phyloP scores from a whole-genome alignment of 1,140 invertebrate genomes.

The Gryon sp. region DNA sequence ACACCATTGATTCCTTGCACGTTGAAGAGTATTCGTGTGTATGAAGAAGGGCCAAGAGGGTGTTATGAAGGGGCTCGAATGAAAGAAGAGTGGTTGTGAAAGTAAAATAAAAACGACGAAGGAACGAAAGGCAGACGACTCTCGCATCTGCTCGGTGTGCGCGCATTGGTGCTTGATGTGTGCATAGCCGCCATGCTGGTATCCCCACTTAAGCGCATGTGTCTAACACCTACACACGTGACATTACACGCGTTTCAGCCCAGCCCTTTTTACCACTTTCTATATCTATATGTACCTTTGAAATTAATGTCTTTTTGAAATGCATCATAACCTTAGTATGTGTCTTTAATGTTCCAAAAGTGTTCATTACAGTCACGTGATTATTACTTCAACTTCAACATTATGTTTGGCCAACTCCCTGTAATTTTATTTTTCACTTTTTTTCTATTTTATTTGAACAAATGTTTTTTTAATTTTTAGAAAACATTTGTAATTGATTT shows the following conservation, averaged over 20 bases:
- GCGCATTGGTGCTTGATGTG: slow-evolving; percentile 76
- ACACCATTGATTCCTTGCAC: slow-evolving; percentile 37
- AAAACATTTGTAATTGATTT: no score
- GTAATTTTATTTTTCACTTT: no score
- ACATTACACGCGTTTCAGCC: slow-evolving; percentile 49
- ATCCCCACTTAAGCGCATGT: slow-evolving; percentile 68
- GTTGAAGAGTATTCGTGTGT: slow-evolving; percentile 9
- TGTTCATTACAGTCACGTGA: slow-evolving; percentile 16
- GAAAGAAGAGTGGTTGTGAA: slow-evolving; percentile 62
- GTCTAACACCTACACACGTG: slow-evolving; percentile 72
- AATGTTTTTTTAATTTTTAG: no score
- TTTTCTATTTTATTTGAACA: no score
- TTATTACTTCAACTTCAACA: background rate
- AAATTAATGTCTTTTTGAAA: slow-evolving; percentile 35
- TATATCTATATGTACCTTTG: slow-evolving; percentile 11
- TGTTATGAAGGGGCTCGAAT: slow-evolving; percentile 59
- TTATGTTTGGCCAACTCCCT: no score
- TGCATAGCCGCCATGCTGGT: slow-evolving; percentile 77
- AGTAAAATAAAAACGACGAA: slow-evolving; percentile 60
- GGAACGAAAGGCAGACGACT: slow-evolving; percentile 60
- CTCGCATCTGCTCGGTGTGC: slow-evolving; percentile 74
- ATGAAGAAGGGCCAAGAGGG: slow-evolving; percentile 55
- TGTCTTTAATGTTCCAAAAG: slow-evolving; percentile 12
- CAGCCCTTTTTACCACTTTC: slow-evolving; percentile 41
- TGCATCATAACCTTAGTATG: slow-evolving; percentile 20